Percentiles rank a stretch among this genome's conserved stretches.
Conservation (phyloP, 2,113 vertebrate genomes). For the Oenanthe oenanthe region DNA sequence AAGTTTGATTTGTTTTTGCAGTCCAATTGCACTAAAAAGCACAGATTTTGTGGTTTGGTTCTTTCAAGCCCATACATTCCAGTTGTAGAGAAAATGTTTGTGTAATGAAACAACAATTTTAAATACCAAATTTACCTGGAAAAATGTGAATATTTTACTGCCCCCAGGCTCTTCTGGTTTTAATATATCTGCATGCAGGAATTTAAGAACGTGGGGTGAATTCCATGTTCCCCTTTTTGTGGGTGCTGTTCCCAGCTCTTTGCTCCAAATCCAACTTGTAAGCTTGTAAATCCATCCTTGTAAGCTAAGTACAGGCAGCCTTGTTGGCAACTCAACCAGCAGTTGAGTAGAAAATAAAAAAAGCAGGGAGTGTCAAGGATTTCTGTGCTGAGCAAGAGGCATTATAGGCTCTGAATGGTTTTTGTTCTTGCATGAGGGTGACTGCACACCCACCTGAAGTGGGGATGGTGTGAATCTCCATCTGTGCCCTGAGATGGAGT, state of each 20-base stretch:
- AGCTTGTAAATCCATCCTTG: too few relatives aligned
- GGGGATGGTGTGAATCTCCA: background rate
- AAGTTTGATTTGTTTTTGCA: background rate
- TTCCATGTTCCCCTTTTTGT: background rate
- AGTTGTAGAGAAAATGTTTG: background rate
- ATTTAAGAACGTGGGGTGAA: background rate
- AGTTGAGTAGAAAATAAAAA: background rate
- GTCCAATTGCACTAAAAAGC: background rate
- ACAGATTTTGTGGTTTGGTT: fast-evolving
- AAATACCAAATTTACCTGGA: background rate
- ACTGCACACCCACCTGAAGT: conserved; percentile 6
- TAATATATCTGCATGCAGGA: background rate
- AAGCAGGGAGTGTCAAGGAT: fast-evolving
- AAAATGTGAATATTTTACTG: background rate
- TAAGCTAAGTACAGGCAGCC: background rate
- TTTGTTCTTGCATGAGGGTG: background rate
- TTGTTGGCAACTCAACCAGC: background rate
- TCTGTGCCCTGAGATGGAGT: conserved; percentile 28
- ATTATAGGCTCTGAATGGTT: background rate
- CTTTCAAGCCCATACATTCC: background rate
- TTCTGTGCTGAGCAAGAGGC: background rate
- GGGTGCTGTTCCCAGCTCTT: background rate
- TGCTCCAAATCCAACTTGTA: background rate
- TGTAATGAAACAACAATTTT: background rate
- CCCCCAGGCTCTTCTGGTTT: background rate